Base-by-base conservation (phyloP, 2,113 vertebrate genomes). In the Promerops cafer region DNA sequence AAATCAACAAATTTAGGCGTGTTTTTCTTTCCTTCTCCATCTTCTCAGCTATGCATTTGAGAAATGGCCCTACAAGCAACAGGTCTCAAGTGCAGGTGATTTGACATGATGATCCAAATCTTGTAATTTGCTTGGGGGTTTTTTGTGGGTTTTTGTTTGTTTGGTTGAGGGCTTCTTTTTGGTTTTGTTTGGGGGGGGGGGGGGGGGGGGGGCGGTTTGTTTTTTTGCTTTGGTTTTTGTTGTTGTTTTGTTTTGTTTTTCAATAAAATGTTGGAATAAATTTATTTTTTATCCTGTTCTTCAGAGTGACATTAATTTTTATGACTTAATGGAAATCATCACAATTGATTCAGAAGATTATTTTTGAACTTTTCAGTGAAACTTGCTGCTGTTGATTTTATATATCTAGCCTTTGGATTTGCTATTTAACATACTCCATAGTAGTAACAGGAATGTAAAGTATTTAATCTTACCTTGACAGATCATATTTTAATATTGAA, bases 111-210 rank as follows among this genome's bases (percentile, higher is more conserved):
- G 4, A 66, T 70, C 13, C 9, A 82, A 65, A 54, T 39, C 42
- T 16, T 69, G 2, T 19, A 11, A 75, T 45, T 74, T 27, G 3
- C 42, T 18, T 57, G 19, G 15, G 6, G 5, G 0, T 2, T 24
- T 50, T 61, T 35, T 13, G 18, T 17, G 21, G 13, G 28, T 11
- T 65, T 53, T 40, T 35, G 16, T 42, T 40, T n/a, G 4, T 24
- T 24, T 27, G 16, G 7, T 66, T 65, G 31, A 12, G 9, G 12
- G n/a, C n/a, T n/a, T n/a, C 11, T 53, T 71, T 78, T 71, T 17
- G 23, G 15, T 8, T 42, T 42, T 7, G 9, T 23, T 33, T 16
- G 4, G 13, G n/a, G 7, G 15, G 6, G 15, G 40, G 30, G 6
- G 64, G 22, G 20, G 14, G 5, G 19, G n/a, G n/a, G n/a, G n/a